Conservation (phyloP, 2,113 vertebrate species). For the Girardinichthys multiradiatus region DNA sequence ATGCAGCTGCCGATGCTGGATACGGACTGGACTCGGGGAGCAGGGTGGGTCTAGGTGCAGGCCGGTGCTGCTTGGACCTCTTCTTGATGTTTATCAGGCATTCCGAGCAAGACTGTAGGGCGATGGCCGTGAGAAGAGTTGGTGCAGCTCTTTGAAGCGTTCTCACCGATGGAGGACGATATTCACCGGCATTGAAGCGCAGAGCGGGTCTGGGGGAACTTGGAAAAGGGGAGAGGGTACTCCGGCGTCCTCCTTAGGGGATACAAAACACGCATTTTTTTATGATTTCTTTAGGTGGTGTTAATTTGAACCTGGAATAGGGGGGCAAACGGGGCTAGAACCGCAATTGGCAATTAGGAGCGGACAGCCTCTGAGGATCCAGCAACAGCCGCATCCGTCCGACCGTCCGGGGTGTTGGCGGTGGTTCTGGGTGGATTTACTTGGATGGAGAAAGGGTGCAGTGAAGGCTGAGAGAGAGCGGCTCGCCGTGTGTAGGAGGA, state of each 20-base stretch:
- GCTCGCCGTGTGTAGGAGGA: slow-evolving; percentile 62
- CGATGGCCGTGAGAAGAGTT: slow-evolving; percentile 56
- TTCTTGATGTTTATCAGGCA: slow-evolving; percentile 52
- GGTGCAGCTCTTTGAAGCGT: slow-evolving; percentile 58
- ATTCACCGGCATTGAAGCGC: background rate
- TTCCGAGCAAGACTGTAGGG: slow-evolving; percentile 52
- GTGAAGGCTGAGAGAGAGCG: slow-evolving; percentile 57
- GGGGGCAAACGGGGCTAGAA: slow-evolving; percentile 42
- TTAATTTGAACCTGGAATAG: slow-evolving; percentile 35
- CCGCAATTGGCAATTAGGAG: slow-evolving; percentile 67
- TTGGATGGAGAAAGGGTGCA: slow-evolving; percentile 73
- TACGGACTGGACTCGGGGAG: slow-evolving; percentile 67
- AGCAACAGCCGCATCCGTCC: slow-evolving; percentile 59
- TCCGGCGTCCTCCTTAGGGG: background rate
- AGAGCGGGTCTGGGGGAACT: background rate
- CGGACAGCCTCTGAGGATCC: slow-evolving; percentile 48
- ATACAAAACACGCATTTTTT: slow-evolving; percentile 1
- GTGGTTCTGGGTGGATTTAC: slow-evolving; percentile 14
- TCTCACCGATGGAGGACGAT: background rate
- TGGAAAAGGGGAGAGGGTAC: background rate
- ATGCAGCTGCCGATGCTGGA: slow-evolving; percentile 74
- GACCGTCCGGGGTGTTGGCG: slow-evolving; percentile 12
- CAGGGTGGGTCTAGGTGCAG: slow-evolving; percentile 66
- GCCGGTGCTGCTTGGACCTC: slow-evolving; percentile 55
- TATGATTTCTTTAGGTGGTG: slow-evolving; percentile 40